phyloP scores from a whole-genome alignment of 64 coral and sea anemone genomes.

The Dendronephthya gigantea region DNA sequence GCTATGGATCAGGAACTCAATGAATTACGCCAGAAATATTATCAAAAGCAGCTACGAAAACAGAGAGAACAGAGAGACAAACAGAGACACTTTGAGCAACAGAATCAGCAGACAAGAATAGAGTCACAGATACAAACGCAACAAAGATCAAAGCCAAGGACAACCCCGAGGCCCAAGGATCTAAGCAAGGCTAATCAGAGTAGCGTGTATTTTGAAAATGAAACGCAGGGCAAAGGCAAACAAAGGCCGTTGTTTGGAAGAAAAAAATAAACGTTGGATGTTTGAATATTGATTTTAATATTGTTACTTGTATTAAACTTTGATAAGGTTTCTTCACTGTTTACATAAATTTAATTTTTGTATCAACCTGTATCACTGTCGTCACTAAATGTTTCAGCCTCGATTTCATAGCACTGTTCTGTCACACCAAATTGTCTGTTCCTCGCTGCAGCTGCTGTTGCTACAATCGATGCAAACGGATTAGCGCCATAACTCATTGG shows the following conservation, averaged over 20 bases:
- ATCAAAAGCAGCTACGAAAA: background rate
- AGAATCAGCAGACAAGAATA: background rate
- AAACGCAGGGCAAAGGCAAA: background rate
- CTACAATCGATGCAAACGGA: slow-evolving; percentile 5
- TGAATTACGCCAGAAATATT: background rate
- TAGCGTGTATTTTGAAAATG: background rate
- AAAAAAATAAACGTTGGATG: background rate
- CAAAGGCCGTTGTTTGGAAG: background rate
- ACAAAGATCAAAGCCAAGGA: background rate
- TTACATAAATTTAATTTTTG: background rate
- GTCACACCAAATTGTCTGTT: background rate
- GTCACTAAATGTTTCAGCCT: background rate
- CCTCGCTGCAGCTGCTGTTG: background rate
- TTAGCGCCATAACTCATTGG: background rate
- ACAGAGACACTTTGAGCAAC: background rate
- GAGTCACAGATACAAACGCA: background rate
- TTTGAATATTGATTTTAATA: no score
- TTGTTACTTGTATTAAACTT: no score
- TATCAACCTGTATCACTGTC: background rate
- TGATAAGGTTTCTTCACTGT: no score
- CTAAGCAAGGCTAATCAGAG: background rate
- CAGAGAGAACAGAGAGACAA: background rate
- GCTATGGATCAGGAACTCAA: background rate
- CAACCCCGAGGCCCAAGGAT: background rate
- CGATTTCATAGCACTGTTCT: background rate